phyloP scores from a whole-genome alignment of 1,140 invertebrate genomes.

The Pseudomyrmex dendroicus region DNA sequence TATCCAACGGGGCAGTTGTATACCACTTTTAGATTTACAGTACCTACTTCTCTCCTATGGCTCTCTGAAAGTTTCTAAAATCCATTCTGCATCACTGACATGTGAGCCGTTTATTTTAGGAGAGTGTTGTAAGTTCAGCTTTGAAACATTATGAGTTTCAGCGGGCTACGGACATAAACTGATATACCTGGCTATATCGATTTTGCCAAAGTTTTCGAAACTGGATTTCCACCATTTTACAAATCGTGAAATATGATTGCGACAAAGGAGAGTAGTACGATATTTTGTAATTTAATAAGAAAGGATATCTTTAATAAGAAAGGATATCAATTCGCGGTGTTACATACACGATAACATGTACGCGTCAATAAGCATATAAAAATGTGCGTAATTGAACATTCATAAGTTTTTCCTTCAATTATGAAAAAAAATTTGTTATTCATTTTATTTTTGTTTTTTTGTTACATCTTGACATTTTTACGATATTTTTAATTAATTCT shows the following conservation, averaged over 20 bases:
- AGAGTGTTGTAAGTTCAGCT: slow-evolving; percentile 45
- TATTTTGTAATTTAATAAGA: slow-evolving; percentile 7
- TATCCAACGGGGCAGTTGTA: background rate
- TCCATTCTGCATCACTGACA: slow-evolving; percentile 39
- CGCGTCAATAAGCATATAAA: background rate
- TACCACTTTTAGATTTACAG: slow-evolving; percentile 7
- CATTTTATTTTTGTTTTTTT: too few relatives aligned
- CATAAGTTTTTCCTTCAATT: background rate
- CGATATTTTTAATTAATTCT: background rate
- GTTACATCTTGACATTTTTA: background rate
- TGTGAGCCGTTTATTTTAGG: slow-evolving; percentile 49
- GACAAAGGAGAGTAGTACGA: background rate
- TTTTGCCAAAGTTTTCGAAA: slow-evolving; percentile 46
- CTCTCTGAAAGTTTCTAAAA: slow-evolving; percentile 32
- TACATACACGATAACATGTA: background rate
- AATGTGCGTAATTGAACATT: slow-evolving; percentile 21
- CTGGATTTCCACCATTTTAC: slow-evolving; percentile 33
- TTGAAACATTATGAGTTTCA: slow-evolving; percentile 53
- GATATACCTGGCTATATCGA: slow-evolving; percentile 27
- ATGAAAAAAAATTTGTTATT: background rate
- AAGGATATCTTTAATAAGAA: background rate
- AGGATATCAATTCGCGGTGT: too few relatives aligned
- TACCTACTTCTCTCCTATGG: background rate
- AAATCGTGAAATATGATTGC: slow-evolving; percentile 19
- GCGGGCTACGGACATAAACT: slow-evolving; percentile 35